phyloP scores from a whole-genome alignment of 1,140 invertebrate species.

The Limonius californicus region DNA sequence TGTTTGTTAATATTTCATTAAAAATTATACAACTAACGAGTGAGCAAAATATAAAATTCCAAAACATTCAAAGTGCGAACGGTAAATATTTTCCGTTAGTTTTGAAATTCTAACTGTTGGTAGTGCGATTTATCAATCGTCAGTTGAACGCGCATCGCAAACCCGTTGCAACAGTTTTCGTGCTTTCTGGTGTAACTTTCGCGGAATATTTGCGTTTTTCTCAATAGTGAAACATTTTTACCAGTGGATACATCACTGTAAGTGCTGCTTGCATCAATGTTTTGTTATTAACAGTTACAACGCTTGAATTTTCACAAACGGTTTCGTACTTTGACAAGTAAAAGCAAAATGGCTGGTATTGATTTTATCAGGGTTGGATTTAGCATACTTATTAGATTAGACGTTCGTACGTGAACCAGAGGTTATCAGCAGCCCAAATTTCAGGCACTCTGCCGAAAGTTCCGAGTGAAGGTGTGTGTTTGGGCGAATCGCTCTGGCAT shows the following conservation, averaged over 20 bases:
- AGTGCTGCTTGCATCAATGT: background rate
- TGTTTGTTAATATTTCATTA: no score
- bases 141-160: background rate
- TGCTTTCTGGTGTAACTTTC: no score
- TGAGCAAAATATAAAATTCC: no score
- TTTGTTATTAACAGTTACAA: background rate
- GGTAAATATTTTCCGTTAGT: background rate
- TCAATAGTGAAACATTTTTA: background rate
- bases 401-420: background rate
- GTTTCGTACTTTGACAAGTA: background rate
- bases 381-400: background rate
- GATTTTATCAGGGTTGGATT: slow-evolving; percentile 27
- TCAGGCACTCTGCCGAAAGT: no score
- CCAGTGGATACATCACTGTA: background rate
- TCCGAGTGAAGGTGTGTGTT: no score
- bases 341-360: slow-evolving; percentile 41
- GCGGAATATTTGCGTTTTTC: background rate
- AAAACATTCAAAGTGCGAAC: no score
- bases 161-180: background rate
- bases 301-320: background rate
- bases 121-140: background rate
- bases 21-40: no score
- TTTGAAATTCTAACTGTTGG: background rate
- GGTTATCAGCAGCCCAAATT: no score
- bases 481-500: background rate